These are phyloP conservation scores for Meloidogyne floridensis DNA, from an alignment of 1,140 invertebrate species.

Conservation along the genomic window DNA sequence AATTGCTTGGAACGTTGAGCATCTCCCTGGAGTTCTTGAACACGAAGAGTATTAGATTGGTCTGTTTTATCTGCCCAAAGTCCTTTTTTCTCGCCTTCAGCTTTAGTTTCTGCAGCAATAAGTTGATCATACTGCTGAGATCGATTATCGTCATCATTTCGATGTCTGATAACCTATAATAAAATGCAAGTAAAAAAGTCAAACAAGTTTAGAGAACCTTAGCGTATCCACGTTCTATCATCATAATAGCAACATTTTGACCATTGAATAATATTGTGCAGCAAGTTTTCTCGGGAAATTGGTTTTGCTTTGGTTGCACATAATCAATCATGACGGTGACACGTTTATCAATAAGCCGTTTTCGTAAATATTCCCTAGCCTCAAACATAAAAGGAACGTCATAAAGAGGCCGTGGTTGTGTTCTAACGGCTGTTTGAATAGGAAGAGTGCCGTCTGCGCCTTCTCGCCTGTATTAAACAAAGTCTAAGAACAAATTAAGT, in stretches of 20 bases:
- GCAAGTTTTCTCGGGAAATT: conserved; percentile 90
- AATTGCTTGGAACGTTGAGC: conserved; percentile 83
- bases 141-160: conserved; percentile 91
- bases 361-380: conserved; percentile 91
- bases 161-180: conserved; percentile 80
- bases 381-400: conserved; percentile 97
- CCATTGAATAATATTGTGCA: conserved; percentile 84
- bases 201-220: conserved; percentile 59
- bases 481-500: background rate
- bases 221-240: conserved; percentile 87
- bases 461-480: conserved; percentile 67
- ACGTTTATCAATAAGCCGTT: conserved; percentile 92
- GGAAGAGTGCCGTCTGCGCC: conserved; percentile 13
- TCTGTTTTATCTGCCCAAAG: conserved; percentile 41
- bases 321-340: conserved; percentile 86
- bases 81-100: conserved; percentile 78
- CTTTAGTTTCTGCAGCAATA: conserved; percentile 88
- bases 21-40: conserved; percentile 85
- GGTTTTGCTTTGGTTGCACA: conserved; percentile 76
- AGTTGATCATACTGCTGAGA: conserved; percentile 90
- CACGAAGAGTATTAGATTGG: conserved; percentile 75
- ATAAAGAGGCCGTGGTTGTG: conserved; percentile 82
- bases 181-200: conserved; percentile 9
- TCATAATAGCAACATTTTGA: conserved; percentile 88
- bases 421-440: background rate